Conservation (phyloP, 2,888 invertebrate species). For the Chesias legatella region DNA sequence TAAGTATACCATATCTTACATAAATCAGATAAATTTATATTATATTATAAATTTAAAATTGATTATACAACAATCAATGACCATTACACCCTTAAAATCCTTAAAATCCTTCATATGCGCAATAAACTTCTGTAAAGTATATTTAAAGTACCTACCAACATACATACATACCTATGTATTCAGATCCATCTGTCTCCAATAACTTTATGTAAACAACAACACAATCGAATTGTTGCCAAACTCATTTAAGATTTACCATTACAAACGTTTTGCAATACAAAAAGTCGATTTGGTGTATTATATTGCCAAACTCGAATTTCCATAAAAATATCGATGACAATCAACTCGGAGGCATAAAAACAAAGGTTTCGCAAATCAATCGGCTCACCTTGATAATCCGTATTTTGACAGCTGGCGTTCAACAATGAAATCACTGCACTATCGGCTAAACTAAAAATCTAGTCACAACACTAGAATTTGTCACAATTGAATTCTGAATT, state of each 20-base stretch:
- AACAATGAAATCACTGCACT: constrained; percentile 50
- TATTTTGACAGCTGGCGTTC: constrained; percentile 69
- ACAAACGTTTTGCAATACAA: background rate
- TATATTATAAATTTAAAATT: no score
- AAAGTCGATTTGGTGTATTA: no score
- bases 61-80: no score
- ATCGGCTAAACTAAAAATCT: constrained; percentile 14
- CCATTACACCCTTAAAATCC: no score
- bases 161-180: no score
- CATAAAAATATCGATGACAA: constrained; percentile 27
- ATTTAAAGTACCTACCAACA: no score
- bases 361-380: constrained; percentile 46
- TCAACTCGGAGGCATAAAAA: constrained; percentile 7
- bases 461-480: constrained; percentile 21
- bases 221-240: background rate
- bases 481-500: constrained; percentile 21
- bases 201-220: no score
- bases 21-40: no score
- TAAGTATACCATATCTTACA: no score
- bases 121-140: no score
- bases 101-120: no score
- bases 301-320: constrained; percentile 8
- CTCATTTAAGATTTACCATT: background rate
- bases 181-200: no score
- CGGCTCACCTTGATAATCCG: constrained; percentile 63